Evolutionary conservation across 2,797 vertebrate species (phyloP).

Genomic region (Phataginus tetradactyla): DNA sequence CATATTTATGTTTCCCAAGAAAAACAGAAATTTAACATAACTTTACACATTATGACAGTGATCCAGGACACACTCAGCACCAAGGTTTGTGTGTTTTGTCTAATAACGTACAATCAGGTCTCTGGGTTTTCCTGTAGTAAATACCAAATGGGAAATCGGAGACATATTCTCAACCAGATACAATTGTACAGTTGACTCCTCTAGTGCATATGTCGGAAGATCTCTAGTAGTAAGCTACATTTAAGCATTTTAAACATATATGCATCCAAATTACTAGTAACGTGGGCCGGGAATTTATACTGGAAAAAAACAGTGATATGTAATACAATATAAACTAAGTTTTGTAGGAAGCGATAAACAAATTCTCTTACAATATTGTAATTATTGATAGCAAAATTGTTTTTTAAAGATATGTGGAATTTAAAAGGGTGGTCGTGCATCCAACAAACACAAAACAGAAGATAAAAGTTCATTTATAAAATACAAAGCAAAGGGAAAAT

Average conservation of each 20-base stretch:
- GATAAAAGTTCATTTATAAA: not conserved
- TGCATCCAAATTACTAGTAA: not conserved
- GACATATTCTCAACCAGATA: not conserved
- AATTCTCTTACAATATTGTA: not conserved
- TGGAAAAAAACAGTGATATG: not conserved
- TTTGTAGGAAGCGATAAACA: not conserved
- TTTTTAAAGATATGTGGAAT: not conserved
- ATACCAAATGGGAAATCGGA: not conserved
- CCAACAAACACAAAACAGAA: not conserved
- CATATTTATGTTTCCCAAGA: not conserved
- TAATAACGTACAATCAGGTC: not conserved
- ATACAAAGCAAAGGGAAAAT: conserved; percentile 8
- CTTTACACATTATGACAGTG: not conserved
- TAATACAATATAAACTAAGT: not conserved
- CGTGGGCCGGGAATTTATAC: not conserved
- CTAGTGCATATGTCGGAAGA: not conserved
- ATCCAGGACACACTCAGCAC: not conserved
- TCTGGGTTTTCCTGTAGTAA: not conserved
- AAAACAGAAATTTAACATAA: not conserved
- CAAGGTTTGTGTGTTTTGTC: not conserved
- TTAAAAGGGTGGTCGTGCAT: not conserved
- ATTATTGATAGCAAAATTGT: not conserved
- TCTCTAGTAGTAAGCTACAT: not conserved
- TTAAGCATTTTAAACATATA: not conserved
- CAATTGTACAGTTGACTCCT: not conserved